Conservation (phyloP, 2,113 vertebrate genomes). For the Rhinogobius similis region DNA sequence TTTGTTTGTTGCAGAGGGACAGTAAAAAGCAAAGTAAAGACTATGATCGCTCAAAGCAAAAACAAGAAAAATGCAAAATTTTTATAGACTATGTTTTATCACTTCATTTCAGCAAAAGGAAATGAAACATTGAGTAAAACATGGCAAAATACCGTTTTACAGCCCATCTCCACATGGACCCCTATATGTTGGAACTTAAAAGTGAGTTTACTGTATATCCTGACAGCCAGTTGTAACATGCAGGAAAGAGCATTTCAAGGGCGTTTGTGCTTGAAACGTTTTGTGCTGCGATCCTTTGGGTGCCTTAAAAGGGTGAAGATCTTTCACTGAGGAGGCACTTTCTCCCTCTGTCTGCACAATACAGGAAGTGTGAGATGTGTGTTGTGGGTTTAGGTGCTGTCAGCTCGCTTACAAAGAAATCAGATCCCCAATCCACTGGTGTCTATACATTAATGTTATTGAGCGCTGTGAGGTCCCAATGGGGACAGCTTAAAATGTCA, state of each 20-base stretch:
- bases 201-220: neutral
- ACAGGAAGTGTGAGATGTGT: neutral
- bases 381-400: constrained; percentile 5
- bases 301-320: constrained; percentile 3
- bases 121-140: neutral
- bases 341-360: neutral
- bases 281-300: neutral
- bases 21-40: neutral
- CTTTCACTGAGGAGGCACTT: neutral
- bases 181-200: neutral
- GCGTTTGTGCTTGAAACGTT: neutral
- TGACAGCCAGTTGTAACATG: neutral
- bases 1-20: neutral
- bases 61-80: no score
- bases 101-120: neutral
- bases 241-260: neutral
- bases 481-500: constrained; percentile 10
- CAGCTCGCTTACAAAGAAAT: constrained; percentile 6
- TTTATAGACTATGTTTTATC: neutral
- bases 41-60: neutral
- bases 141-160: neutral
- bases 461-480: neutral
- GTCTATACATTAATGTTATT: constrained; percentile 13
- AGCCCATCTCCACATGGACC: neutral
- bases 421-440: neutral